These are phyloP conservation scores for Colostygia pectinataria DNA, from an alignment of 2,888 invertebrate species.

Conservation along the genomic window DNA sequence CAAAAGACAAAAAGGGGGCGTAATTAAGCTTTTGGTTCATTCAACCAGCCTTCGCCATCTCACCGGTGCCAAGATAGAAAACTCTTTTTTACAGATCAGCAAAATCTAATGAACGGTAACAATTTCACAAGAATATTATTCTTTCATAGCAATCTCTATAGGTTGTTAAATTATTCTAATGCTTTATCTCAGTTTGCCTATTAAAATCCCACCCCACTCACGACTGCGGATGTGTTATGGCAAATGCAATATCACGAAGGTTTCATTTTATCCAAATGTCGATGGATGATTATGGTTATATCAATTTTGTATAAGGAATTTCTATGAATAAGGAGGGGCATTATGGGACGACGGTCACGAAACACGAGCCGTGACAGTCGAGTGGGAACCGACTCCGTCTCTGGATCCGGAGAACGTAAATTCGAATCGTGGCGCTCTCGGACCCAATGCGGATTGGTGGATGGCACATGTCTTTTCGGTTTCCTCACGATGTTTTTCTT, in stretches of 20 bases:
- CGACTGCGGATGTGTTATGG: conserved; percentile 34
- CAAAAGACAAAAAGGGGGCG: conserved; percentile 44
- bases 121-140: no score
- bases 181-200: conserved; percentile 24
- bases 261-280: conserved; percentile 29
- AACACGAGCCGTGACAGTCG: conserved; percentile 7
- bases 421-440: not conserved
- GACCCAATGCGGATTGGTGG: no score
- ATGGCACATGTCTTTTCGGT: no score
- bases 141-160: conserved; percentile 6
- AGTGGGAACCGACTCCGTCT: conserved; percentile 10
- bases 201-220: conserved; percentile 34
- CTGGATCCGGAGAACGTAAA: conserved; percentile 3
- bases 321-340: conserved; percentile 24
- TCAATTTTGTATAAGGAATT: conserved; percentile 32
- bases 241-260: conserved; percentile 31
- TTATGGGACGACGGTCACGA: conserved; percentile 22
- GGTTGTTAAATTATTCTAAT: conserved; percentile 15
- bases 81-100: not conserved
- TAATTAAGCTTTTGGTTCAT: conserved; percentile 50
- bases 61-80: not conserved
- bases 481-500: no score
- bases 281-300: conserved; percentile 21
- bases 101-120: not conserved
- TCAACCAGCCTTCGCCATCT: conserved; percentile 41